Percentiles rank a stretch among this genome's conserved stretches.
These are phyloP conservation scores for Sitophilus oryzae DNA, from an alignment of 1,140 invertebrate genomes.

Conservation along the genomic window DNA sequence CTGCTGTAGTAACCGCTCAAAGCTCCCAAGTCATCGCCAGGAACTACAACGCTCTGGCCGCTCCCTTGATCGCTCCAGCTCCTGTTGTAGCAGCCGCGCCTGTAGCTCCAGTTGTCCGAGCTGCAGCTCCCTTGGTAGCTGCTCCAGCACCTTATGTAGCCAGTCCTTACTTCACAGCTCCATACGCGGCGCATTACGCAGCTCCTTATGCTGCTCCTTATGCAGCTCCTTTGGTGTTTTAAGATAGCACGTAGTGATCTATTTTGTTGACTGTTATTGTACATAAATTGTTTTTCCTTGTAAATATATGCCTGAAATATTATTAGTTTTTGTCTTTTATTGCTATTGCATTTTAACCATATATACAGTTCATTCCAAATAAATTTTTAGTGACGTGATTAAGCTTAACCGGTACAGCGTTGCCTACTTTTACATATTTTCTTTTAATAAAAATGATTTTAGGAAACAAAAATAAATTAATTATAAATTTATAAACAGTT, in stretches of 20 bases:
- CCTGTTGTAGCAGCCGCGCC: slow-evolving; percentile 39
- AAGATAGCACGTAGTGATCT: slow-evolving; percentile 8
- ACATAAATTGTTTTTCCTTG: too few relatives aligned
- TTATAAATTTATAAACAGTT: too few relatives aligned
- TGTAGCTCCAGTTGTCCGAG: slow-evolving; percentile 38
- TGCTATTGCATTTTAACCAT: too few relatives aligned
- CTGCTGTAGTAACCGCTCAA: slow-evolving; percentile 54
- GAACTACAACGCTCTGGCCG: slow-evolving; percentile 54
- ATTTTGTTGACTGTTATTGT: slow-evolving; percentile 1
- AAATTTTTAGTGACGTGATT: too few relatives aligned
- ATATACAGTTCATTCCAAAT: too few relatives aligned
- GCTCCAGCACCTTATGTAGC: slow-evolving; percentile 19
- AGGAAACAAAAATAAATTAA: too few relatives aligned
- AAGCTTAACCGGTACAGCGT: too few relatives aligned
- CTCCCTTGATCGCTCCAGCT: slow-evolving; percentile 39
- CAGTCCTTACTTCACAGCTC: slow-evolving; percentile 18
- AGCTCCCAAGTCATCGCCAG: slow-evolving; percentile 58
- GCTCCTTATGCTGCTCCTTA: slow-evolving; percentile 31
- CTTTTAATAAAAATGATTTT: too few relatives aligned
- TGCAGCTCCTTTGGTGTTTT: background rate
- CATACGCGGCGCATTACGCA: slow-evolving; percentile 31
- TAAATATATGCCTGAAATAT: too few relatives aligned
- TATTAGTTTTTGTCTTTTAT: too few relatives aligned
- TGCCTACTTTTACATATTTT: too few relatives aligned
- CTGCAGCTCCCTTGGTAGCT: slow-evolving; percentile 27